Evolutionary conservation across 2,113 vertebrate species (phyloP).

Genomic region (Corythaixoides concolor): DNA sequence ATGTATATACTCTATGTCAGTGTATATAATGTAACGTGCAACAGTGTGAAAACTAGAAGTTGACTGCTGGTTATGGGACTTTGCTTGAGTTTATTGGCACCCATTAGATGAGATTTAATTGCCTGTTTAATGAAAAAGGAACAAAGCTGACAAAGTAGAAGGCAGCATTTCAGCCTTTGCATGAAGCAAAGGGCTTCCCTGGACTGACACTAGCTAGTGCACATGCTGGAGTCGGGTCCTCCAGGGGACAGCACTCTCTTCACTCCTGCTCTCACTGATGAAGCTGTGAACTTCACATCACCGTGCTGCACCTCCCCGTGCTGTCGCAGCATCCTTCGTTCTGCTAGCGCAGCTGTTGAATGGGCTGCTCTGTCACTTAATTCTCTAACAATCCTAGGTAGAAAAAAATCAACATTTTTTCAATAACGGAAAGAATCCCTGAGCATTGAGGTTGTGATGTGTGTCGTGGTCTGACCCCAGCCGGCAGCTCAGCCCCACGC

Average conservation of each 20-base stretch:
- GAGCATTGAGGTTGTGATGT: background rate
- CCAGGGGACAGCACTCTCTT: background rate
- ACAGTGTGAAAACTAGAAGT: background rate
- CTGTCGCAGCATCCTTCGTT: background rate
- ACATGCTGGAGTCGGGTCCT: background rate
- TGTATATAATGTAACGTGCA: background rate
- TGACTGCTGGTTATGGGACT: background rate
- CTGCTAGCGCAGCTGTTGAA: background rate
- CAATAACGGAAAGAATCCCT: background rate
- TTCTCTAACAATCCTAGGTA: background rate
- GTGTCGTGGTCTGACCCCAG: too few relatives aligned
- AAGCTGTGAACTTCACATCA: background rate
- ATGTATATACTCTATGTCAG: background rate
- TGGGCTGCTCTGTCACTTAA: background rate
- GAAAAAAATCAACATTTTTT: background rate
- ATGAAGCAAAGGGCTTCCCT: background rate
- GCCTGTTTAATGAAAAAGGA: background rate
- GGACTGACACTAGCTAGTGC: background rate
- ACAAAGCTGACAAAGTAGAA: background rate
- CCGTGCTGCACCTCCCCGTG: accelerated
- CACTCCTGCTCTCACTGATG: background rate
- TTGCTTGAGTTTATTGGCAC: background rate
- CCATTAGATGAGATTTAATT: background rate
- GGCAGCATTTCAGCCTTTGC: background rate
- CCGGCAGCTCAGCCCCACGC: too few relatives aligned